Conservation (phyloP, 2,888 invertebrate genomes). For the Eutolmus rufibarbis region DNA sequence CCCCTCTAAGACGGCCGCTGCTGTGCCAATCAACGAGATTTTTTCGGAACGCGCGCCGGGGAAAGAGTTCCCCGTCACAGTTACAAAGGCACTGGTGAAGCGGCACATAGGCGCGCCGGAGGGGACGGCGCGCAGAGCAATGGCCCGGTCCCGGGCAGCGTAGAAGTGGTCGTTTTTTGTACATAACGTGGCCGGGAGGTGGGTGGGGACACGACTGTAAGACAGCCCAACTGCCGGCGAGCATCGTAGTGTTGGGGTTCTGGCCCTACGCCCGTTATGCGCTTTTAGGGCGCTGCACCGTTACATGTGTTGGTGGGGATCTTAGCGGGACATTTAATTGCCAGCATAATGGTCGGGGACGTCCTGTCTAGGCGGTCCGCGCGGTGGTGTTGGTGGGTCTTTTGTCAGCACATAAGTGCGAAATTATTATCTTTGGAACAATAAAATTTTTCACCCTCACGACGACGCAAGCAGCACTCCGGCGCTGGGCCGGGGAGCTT, state of each 20-base stretch:
- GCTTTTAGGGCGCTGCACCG: neutral
- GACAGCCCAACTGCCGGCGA: neutral
- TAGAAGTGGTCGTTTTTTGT: neutral
- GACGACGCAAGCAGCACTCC: neutral
- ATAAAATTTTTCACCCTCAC: constrained; percentile 46
- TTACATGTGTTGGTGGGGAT: constrained; percentile 8
- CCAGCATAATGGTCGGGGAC: constrained; percentile 49
- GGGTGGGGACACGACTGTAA: neutral
- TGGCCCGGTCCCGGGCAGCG: neutral
- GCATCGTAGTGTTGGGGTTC: neutral
- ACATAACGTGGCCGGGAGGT: neutral
- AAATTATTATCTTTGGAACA: constrained; percentile 48
- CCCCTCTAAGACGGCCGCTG: neutral
- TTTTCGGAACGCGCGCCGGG: constrained; percentile 15
- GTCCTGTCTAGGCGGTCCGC: constrained; percentile 52
- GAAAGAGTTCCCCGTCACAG: constrained; percentile 3
- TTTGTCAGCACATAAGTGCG: constrained; percentile 48
- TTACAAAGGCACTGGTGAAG: neutral
- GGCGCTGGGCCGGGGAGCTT: neutral
- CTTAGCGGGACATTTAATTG: constrained; percentile 36
- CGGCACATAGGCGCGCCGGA: neutral
- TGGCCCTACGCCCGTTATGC: neutral
- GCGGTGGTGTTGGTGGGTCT: constrained; percentile 43
- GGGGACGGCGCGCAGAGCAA: neutral
- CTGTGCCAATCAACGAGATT: constrained; percentile 27